Base-by-base conservation (phyloP, 2,113 vertebrate genomes). In the Xiphophorus hellerii region DNA sequence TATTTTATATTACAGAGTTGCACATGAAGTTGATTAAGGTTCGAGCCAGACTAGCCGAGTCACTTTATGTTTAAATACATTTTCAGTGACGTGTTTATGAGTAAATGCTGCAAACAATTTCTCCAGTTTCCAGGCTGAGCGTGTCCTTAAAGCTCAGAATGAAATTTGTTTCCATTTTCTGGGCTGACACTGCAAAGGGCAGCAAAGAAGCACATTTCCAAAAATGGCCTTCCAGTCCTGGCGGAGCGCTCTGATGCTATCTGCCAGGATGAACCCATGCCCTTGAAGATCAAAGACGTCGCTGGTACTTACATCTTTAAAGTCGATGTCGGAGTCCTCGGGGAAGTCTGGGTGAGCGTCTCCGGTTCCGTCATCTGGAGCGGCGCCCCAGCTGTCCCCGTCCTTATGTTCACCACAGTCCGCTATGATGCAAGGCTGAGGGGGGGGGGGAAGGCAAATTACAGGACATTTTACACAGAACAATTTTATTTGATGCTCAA, bases 361-460 rank as follows among this genome's bases (percentile, higher is more conserved):
- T 25, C 97, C 97, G 69, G 96, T 94, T 33, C 95, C 96, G 64
- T 98, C 98, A 10, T 76, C 88, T 0, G 94, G 90, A 33, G 89
- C 83, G 11, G 91, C 71, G 33, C 95, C 95, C 95, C 95, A 97
- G 0, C 96, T 93, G 83, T 98, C 96, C 28, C 95, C 96, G 66
- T 96, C 95, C 85, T 96, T 96, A 71, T 97, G 89, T 81, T 97
- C 96, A 61, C 98, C 97, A 70, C 97, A 98, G 69, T 99, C 97
- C 1, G 94, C 93, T 20, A 99, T 96, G 74, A 95, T 0, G 63
- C 97, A 99, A 1, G 94, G 92, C 97, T 99, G 85, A 80, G 66
- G 0, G 39, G n/a, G 0, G 39, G n/a, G 69, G 1, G 74, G 1
- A 17, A 10, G 61, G 77, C 27, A 76, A 27, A 44, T 67, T 6